Percentiles rank a stretch among this genome's conserved stretches.
Conservation (phyloP, 2,888 invertebrate genomes). For the Dryadula phaetusa region DNA sequence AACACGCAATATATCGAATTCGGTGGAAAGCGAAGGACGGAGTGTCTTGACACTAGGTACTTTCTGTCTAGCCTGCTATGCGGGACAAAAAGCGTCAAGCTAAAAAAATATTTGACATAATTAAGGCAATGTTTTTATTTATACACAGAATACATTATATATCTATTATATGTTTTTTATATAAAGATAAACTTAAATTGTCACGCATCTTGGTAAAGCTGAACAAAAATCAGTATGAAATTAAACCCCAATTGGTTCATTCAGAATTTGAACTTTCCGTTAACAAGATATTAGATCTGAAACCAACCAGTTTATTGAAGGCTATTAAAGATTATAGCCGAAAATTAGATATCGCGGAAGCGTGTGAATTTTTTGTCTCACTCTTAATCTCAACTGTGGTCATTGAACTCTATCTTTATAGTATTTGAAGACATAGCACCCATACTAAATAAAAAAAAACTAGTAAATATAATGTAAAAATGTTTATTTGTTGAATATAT, state of each 20-base stretch:
- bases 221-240: constrained; percentile 19
- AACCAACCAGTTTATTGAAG: constrained; percentile 57
- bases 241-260: constrained; percentile 9
- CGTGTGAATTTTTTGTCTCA: constrained; percentile 59
- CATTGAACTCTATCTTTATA: constrained; percentile 61
- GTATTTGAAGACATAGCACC: constrained; percentile 38
- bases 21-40: no score
- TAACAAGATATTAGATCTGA: constrained; percentile 32
- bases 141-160: no score
- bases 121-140: no score
- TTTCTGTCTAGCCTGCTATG: no score
- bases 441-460: no score
- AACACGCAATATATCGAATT: no score
- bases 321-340: constrained; percentile 71
- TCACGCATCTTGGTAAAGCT: not conserved
- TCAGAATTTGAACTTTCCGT: constrained; percentile 10
- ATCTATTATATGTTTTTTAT: no score
- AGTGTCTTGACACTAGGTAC: no score
- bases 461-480: not conserved
- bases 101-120: not conserved
- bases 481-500: not conserved
- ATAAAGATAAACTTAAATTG: not conserved
- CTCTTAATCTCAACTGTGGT: constrained; percentile 70
- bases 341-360: constrained; percentile 74
- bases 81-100: no score